These are phyloP conservation scores for Gobiocypris rarus DNA, from an alignment of 2,113 vertebrate species.

Conservation along the genomic window DNA sequence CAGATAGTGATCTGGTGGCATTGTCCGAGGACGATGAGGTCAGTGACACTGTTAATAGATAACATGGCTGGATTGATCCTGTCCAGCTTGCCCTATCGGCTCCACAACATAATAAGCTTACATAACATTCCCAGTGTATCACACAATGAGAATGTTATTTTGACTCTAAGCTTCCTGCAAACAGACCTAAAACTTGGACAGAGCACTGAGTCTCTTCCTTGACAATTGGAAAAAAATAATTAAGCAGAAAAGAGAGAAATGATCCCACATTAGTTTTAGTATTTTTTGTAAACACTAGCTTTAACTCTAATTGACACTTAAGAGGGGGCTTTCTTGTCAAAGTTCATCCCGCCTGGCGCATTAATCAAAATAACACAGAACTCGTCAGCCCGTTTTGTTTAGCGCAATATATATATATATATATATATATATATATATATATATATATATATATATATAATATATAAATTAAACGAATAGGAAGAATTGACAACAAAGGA, in stretches of 20 bases:
- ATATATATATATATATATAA: too few species aligned
- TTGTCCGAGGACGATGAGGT: slow-evolving; percentile 35
- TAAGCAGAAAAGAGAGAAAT: background rate
- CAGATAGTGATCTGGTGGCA: slow-evolving; percentile 38
- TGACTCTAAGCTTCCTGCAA: background rate
- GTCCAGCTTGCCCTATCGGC: slow-evolving; percentile 29
- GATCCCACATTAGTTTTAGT: background rate
- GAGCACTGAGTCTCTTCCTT: background rate
- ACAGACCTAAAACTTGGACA: background rate
- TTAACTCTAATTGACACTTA: slow-evolving; percentile 34
- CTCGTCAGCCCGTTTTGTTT: background rate
- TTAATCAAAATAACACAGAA: slow-evolving; percentile 43
- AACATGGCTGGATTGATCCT: slow-evolving; percentile 38
- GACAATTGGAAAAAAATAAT: slow-evolving; percentile 27
- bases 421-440: too few species aligned
- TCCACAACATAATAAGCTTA: slow-evolving; percentile 36
- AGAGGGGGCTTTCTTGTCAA: slow-evolving; percentile 28
- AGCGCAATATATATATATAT: background rate
- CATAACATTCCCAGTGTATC: background rate
- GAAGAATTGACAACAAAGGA: background rate
- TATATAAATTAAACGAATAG: background rate
- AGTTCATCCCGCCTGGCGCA: slow-evolving; percentile 28
- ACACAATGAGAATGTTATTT: slow-evolving; percentile 19
- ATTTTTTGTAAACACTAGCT: background rate
- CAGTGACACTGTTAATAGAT: slow-evolving; percentile 50